A percentile compares a stretch with the other conserved stretches of the same genome.
Conservation (phyloP, 2,888 invertebrate species). For the Drosophila diplacantha region DNA sequence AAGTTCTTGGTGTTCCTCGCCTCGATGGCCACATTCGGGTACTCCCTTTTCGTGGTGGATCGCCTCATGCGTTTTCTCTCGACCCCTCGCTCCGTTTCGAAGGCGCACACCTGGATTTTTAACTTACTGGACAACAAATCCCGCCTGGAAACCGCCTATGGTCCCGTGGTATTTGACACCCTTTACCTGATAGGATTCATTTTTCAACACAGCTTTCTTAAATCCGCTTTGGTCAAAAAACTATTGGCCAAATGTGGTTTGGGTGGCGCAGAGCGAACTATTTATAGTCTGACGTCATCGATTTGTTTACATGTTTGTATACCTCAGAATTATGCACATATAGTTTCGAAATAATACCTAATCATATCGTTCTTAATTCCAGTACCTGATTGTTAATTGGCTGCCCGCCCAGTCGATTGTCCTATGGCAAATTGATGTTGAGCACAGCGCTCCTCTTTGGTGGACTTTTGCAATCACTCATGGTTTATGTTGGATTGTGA, state of each 20-base stretch:
- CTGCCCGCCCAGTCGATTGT: conserved; percentile 77
- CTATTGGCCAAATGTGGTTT: conserved; percentile 77
- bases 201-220: conserved; percentile 81
- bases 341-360: background rate
- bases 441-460: conserved; percentile 77
- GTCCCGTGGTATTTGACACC: conserved; percentile 78
- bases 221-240: conserved; percentile 78
- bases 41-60: conserved; percentile 79
- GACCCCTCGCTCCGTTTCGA: conserved; percentile 75
- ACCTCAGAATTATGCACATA: background rate
- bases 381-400: conserved; percentile 80
- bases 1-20: conserved; percentile 71
- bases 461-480: conserved; percentile 79
- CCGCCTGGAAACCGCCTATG: conserved; percentile 75
- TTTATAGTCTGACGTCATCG: conserved; percentile 79
- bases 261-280: conserved; percentile 77
- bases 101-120: conserved; percentile 72
- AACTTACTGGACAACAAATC: conserved; percentile 76
- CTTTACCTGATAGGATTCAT: conserved; percentile 79
- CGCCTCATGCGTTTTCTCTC: conserved; percentile 81
- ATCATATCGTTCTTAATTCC: conserved; percentile 42
- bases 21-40: conserved; percentile 78
- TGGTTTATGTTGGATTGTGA: conserved; percentile 80
- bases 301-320: conserved; percentile 78
- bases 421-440: conserved; percentile 80